Evolutionary conservation across 2,888 invertebrate species (phyloP).

Genomic region (Caenorhabditis virilis): DNA sequence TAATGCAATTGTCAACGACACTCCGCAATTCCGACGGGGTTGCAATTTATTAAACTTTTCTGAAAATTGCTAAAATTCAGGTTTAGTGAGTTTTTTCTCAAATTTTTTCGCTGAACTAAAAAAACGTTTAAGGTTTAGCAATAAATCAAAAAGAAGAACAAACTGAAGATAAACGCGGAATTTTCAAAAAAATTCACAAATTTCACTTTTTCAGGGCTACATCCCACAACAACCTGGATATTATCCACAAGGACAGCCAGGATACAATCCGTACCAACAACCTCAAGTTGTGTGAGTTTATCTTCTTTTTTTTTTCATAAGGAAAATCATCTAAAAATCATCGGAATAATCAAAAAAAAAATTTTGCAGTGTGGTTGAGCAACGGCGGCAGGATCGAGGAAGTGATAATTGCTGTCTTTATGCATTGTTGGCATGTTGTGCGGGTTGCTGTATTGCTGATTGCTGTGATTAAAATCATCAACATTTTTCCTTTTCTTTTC

Average conservation of each 20-base stretch:
- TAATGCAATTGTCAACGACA: no score
- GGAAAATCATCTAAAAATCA: not conserved
- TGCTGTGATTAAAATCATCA: slow-evolving; percentile 27
- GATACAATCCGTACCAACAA: slow-evolving; percentile 4
- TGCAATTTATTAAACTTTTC: no score
- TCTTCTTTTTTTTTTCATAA: not conserved
- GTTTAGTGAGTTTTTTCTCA: no score
- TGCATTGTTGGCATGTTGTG: slow-evolving; percentile 34
- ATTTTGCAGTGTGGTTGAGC: slow-evolving; percentile 35
- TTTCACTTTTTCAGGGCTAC: slow-evolving; percentile 8
- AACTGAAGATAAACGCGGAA: no score
- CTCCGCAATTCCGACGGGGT: no score
- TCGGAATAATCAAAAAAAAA: not conserved
- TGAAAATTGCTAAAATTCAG: no score
- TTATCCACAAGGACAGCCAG: slow-evolving; percentile 26
- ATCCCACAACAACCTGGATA: slow-evolving; percentile 30
- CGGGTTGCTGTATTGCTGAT: slow-evolving; percentile 45
- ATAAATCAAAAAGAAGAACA: no score
- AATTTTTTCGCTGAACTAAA: no score
- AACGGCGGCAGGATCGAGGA: slow-evolving; percentile 17
- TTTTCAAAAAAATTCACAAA: no score
- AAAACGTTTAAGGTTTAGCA: no score
- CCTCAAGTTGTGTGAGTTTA: slow-evolving; percentile 7
- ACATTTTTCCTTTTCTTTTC: no score
- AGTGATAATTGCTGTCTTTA: slow-evolving; percentile 41